These are phyloP conservation scores for Phrynocephalus guinanensis DNA, from an alignment of 2,797 vertebrate species.

Conservation along the genomic window DNA sequence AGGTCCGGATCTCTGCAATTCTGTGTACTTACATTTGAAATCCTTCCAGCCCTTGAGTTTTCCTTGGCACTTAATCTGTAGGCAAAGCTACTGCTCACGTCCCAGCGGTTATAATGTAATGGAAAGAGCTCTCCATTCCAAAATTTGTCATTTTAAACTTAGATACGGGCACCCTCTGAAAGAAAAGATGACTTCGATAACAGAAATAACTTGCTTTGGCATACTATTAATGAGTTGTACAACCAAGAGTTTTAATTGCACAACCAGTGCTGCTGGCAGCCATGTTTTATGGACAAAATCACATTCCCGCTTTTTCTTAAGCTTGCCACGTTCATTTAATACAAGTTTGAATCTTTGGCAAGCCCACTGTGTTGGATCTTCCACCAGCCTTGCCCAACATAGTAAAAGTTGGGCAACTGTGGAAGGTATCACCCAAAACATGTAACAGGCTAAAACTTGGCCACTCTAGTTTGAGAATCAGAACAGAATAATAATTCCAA, in stretches of 20 bases:
- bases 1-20: slow-evolving; percentile 1
- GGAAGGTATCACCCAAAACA: background rate
- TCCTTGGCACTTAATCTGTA: slow-evolving; percentile 25
- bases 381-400: background rate
- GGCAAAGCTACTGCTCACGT: background rate
- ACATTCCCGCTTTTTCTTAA: background rate
- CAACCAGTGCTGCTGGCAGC: no score
- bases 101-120: slow-evolving; percentile 26
- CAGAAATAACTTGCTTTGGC: background rate
- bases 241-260: background rate
- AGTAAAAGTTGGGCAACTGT: background rate
- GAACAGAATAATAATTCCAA: no score
- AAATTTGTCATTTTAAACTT: background rate
- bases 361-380: background rate
- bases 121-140: slow-evolving; percentile 33
- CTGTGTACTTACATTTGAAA: slow-evolving; percentile 46
- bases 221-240: background rate
- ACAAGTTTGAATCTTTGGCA: background rate
- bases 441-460: background rate
- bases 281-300: background rate
- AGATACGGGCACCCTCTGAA: background rate
- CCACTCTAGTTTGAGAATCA: background rate
- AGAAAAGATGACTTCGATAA: background rate
- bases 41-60: slow-evolving; percentile 38
- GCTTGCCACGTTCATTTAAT: background rate